phyloP scores from a whole-genome alignment of 2,797 vertebrate species.

The Eutrigla gurnardus region DNA sequence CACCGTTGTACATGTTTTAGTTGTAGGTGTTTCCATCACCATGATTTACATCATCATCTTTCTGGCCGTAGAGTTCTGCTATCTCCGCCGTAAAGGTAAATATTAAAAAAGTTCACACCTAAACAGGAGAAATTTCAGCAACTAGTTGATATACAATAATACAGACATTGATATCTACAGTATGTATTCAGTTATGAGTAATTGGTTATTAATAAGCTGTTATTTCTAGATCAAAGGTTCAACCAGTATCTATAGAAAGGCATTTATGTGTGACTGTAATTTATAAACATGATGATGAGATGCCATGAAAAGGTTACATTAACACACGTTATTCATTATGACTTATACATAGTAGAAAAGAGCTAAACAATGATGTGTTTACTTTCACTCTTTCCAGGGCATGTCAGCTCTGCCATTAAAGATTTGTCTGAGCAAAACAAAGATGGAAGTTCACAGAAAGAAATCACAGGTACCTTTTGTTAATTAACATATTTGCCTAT shows the following conservation, averaged over 20 bases:
- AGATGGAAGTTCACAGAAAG: too few species aligned
- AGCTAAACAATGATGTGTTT: background rate
- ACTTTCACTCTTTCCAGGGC: slow-evolving; percentile 1
- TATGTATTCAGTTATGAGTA: background rate
- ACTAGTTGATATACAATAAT: background rate
- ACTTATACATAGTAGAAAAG: background rate
- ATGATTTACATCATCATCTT: background rate
- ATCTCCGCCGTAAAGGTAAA: slow-evolving; percentile 36
- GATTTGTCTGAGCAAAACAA: too few species aligned
- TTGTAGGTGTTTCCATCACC: background rate
- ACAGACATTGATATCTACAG: background rate
- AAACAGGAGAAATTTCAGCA: background rate
- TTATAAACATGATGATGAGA: too few species aligned
- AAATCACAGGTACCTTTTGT: too few species aligned
- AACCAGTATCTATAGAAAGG: background rate
- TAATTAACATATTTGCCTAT: too few species aligned
- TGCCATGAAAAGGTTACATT: too few species aligned
- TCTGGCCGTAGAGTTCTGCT: background rate
- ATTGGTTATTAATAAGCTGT: background rate
- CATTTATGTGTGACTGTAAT: background rate
- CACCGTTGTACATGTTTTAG: background rate
- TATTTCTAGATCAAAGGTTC: background rate
- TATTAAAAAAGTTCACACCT: background rate
- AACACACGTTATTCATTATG: too few species aligned
- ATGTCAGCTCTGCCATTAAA: too few species aligned